phyloP scores from a whole-genome alignment of 1,140 invertebrate species.

The Pectinophora gossypiella region DNA sequence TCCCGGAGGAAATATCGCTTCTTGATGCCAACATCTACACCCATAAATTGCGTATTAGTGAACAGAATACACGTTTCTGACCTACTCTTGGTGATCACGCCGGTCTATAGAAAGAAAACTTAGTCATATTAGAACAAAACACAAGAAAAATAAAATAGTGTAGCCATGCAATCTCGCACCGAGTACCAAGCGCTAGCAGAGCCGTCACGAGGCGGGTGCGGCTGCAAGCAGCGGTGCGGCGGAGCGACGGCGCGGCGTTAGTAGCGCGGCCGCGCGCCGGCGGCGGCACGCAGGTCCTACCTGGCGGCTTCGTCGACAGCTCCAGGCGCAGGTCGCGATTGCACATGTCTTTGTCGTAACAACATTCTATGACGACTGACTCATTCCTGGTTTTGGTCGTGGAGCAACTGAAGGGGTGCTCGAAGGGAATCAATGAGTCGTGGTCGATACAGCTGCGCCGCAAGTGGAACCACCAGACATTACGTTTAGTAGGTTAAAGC shows the following conservation, averaged over 20 bases:
- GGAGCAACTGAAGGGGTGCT: slow-evolving; percentile 71
- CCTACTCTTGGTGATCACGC: slow-evolving; percentile 61
- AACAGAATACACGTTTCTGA: slow-evolving; percentile 8
- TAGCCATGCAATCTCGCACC: slow-evolving; percentile 55
- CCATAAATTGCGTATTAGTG: slow-evolving; percentile 49
- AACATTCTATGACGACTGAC: slow-evolving; percentile 67
- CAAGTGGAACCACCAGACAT: slow-evolving; percentile 67
- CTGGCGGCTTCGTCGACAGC: slow-evolving; percentile 69
- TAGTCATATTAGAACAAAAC: slow-evolving; percentile 57
- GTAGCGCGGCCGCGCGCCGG: slow-evolving; percentile 3
- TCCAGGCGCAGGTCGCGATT: slow-evolving; percentile 70
- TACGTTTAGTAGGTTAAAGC: slow-evolving; percentile 72
- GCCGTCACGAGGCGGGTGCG: slow-evolving; percentile 10
- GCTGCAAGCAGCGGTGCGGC: no score
- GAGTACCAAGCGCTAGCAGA: slow-evolving; percentile 35
- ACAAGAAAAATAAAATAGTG: slow-evolving; percentile 25
- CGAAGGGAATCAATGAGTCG: slow-evolving; percentile 65
- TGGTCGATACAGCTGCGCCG: slow-evolving; percentile 68
- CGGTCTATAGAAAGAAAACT: slow-evolving; percentile 52
- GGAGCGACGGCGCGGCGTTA: not conserved
- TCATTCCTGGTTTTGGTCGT: slow-evolving; percentile 66
- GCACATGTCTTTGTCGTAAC: slow-evolving; percentile 74
- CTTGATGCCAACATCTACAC: slow-evolving; percentile 77
- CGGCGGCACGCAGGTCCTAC: slow-evolving; percentile 53
- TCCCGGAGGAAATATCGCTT: slow-evolving; percentile 74